Conservation (phyloP, 2,797 vertebrate species). For the Ammospiza maritima region DNA sequence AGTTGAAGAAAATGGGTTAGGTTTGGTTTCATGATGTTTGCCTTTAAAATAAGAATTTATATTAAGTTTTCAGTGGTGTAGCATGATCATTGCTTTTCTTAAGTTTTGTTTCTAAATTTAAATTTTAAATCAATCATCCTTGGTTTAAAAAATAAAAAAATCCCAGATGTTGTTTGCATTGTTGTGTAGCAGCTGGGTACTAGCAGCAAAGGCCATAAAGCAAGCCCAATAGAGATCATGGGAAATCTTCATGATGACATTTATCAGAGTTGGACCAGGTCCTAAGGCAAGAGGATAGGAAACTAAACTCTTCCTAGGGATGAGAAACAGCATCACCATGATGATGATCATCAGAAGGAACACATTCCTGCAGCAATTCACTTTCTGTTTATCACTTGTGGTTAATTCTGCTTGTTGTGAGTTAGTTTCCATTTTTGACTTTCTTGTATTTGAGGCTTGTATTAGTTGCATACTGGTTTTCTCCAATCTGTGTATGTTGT, state of each 20-base stretch:
- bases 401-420: not conserved
- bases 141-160: not conserved
- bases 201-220: not conserved
- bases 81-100: not conserved
- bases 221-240: not conserved
- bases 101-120: not conserved
- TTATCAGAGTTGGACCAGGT: not conserved
- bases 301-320: not conserved
- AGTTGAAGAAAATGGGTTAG: not conserved
- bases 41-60: not conserved
- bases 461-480: not conserved
- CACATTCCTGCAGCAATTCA: not conserved
- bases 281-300: not conserved
- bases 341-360: not conserved
- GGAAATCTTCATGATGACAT: not conserved
- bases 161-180: not conserved
- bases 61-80: not conserved
- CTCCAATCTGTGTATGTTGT: not conserved
- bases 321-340: not conserved
- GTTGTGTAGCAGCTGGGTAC: not conserved
- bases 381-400: not conserved
- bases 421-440: not conserved
- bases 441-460: not conserved
- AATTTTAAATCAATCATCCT: not conserved
- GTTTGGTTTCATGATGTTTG: not conserved